Evolutionary conservation across 1,140 invertebrate species (phyloP), one percentile per base, ranked within the genome.

Genomic region (Musca vetustissima): DNA sequence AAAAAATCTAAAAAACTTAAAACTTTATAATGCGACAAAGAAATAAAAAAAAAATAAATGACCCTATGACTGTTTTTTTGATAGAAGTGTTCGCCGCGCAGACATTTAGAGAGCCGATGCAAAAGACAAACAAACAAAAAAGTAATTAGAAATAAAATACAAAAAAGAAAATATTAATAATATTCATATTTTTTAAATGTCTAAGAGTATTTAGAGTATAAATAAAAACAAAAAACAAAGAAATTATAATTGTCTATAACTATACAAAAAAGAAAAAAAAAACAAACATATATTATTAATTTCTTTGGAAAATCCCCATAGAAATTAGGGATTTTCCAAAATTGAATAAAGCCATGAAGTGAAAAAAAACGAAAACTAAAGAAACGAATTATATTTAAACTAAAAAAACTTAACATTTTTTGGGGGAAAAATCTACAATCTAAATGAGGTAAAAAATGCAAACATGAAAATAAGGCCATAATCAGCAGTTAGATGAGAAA

Each of bases 361-460:
- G 21, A 52, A 49, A 49, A 4, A 52, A 21, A 61, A 61, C 57
- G 57, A 61, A 61, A 61, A 21, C 57, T 61, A 61, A 32, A 61
- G 57, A 61, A 61, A 61, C 57, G 57, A 61, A 61, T 61, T 61
- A 61, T 36, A 61, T 61, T 61, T 61, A 61, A 25, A 32, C 15
- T 25, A 1, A 55, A 55, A 59, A 17, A 59, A 59, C 32, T 32
- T 61, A 15, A 11, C 11, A 43, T 8, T 8, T 9, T 9, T 43
- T 43, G 36, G 36, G 36, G 36, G 36, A 43, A 28, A 28, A 3
- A 43, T 32, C 36, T 6, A 1, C 36, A 43, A 43, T 43, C 36
- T 43, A 43, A 43, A 43, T 43, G 36, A 43, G 36, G 36, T 43
- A 43, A 32, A n/a, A n/a, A 43, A 43, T 13, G 36, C 36, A 43